Evolutionary conservation across 1,140 invertebrate genomes (phyloP).

Genomic region (Aphelinus certus): DNA sequence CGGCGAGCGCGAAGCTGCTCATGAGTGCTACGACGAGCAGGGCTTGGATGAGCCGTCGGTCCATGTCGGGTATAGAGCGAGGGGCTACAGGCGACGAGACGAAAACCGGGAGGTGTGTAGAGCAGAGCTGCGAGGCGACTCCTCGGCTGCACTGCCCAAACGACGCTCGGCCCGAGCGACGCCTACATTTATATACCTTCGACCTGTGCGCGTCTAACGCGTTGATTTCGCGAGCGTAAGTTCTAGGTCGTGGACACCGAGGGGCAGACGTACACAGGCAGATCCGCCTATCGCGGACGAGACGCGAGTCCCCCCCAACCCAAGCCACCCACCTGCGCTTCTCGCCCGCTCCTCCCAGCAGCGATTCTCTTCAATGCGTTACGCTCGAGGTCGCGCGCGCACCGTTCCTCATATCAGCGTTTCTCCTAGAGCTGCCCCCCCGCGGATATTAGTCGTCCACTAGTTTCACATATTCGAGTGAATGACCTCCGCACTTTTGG

Average conservation of each 20-base stretch:
- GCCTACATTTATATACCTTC: constrained; percentile 55
- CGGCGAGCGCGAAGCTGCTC: constrained; percentile 26
- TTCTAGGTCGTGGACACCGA: constrained; percentile 47
- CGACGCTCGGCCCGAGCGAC: neutral
- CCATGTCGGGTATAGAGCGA: too few relatives aligned
- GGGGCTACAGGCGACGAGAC: too few relatives aligned
- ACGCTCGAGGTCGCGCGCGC: too few relatives aligned
- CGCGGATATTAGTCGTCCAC: too few relatives aligned
- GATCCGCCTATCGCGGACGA: constrained; percentile 8
- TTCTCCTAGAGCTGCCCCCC: too few relatives aligned
- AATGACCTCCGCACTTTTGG: too few relatives aligned
- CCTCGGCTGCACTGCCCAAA: neutral
- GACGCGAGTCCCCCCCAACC: neutral
- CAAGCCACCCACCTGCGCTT: neutral
- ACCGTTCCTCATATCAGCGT: too few relatives aligned
- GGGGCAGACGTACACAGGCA: neutral
- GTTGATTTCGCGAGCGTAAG: constrained; percentile 46
- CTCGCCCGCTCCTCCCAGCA: too few relatives aligned
- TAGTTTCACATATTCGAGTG: too few relatives aligned
- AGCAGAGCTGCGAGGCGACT: constrained; percentile 45
- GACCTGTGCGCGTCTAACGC: constrained; percentile 33
- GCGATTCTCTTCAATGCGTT: too few relatives aligned
- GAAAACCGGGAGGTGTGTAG: constrained; percentile 3
- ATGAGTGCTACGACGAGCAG: constrained; percentile 22
- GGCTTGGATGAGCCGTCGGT: neutral